These are phyloP conservation scores for Spinus olivaceus DNA, from an alignment of 2,797 vertebrate genomes.

Conservation along the genomic window DNA sequence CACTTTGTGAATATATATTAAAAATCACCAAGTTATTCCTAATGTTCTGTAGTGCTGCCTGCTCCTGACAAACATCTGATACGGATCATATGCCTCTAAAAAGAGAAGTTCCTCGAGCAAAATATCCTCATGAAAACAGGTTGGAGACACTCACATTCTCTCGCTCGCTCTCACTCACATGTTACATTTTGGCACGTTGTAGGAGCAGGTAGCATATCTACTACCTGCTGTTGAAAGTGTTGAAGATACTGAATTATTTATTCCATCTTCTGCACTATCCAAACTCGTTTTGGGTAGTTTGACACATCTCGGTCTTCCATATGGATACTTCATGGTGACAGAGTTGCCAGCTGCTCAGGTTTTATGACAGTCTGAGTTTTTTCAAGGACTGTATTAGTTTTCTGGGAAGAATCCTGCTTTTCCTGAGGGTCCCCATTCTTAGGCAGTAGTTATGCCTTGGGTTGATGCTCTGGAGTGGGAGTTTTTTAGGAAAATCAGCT, in stretches of 20 bases:
- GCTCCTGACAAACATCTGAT: slow-evolving; percentile 71
- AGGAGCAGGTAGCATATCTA: slow-evolving; percentile 81
- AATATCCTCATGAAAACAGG: slow-evolving; percentile 70
- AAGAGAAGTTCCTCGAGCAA: slow-evolving; percentile 71
- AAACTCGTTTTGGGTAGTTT: slow-evolving; percentile 81
- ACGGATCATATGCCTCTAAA: slow-evolving; percentile 64
- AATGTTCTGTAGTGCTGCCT: slow-evolving; percentile 51
- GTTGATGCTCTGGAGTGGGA: not conserved
- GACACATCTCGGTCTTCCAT: slow-evolving; percentile 84
- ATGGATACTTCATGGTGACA: slow-evolving; percentile 83
- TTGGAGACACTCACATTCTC: slow-evolving; percentile 68
- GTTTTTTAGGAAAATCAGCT: slow-evolving; percentile 32
- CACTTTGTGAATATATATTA: not conserved
- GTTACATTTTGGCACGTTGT: slow-evolving; percentile 79
- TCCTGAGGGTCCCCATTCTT: slow-evolving; percentile 4
- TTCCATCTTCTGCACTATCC: slow-evolving; percentile 79
- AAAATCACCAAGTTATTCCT: slow-evolving; percentile 45
- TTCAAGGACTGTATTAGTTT: slow-evolving; percentile 76
- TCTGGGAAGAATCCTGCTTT: slow-evolving; percentile 71
- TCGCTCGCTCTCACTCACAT: slow-evolving; percentile 53
- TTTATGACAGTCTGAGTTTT: slow-evolving; percentile 76
- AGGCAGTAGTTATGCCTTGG: slow-evolving; percentile 33
- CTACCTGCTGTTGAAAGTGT: slow-evolving; percentile 83
- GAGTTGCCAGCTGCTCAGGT: slow-evolving; percentile 83
- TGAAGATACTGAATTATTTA: slow-evolving; percentile 84